Percentiles rank a stretch among this genome's conserved stretches.
Conservation (phyloP, 2,113 vertebrate genomes). For the Sclerurus mexicanus region DNA sequence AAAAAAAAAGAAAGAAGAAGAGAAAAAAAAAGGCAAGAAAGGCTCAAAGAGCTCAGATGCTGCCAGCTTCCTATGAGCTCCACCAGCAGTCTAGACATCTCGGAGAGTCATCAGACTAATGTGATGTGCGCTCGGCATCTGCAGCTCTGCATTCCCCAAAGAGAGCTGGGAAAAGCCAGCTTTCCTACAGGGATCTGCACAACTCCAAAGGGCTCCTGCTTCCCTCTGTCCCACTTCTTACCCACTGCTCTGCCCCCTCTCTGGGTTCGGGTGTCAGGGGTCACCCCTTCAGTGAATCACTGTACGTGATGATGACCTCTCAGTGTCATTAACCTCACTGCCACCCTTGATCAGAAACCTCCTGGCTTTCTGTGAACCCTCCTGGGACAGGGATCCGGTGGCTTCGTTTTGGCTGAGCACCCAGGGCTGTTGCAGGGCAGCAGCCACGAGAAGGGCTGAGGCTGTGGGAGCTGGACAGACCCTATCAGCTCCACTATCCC, state of each 20-base stretch:
- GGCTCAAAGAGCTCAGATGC: background rate
- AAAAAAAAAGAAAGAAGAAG: background rate
- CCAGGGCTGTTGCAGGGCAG: background rate
- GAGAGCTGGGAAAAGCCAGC: background rate
- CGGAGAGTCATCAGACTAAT: background rate
- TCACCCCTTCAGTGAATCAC: background rate
- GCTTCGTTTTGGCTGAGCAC: fast-evolving
- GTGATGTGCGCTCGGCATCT: background rate
- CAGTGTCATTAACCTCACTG: background rate
- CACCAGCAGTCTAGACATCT: constrained; percentile 29
- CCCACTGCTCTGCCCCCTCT: background rate
- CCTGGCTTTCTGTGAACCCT: fast-evolving
- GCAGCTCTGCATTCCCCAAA: background rate
- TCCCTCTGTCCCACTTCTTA: too few species aligned
- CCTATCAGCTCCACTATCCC: background rate
- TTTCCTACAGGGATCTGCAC: background rate
- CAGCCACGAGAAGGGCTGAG: background rate
- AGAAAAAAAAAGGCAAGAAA: background rate
- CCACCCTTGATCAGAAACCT: background rate
- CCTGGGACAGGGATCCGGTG: background rate
- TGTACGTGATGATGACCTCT: fast-evolving
- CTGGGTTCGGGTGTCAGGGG: background rate
- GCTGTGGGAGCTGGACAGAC: background rate
- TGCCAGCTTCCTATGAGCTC: constrained; percentile 35
- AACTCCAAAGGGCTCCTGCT: background rate